Percentiles rank a stretch among this genome's conserved stretches.
Evolutionary conservation across 2,888 invertebrate species (phyloP).

Genomic region (Drosophila pseudotalamancana): DNA sequence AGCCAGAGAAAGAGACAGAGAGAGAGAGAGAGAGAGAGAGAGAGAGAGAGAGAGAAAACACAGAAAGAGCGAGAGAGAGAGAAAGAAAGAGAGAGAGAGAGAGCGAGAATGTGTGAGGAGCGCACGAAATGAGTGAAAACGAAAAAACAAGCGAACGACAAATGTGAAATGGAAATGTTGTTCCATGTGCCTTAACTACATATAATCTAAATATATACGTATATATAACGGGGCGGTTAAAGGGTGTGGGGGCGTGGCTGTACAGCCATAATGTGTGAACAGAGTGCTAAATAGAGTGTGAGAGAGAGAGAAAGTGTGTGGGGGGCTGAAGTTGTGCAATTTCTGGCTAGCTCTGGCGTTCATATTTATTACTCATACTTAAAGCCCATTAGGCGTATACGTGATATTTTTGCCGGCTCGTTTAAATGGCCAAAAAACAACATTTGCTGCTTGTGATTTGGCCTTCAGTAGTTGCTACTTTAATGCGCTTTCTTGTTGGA

Average conservation of each 20-base stretch:
- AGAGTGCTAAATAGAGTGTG: slow-evolving; percentile 4
- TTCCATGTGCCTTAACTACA: slow-evolving; percentile 55
- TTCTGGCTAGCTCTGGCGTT: slow-evolving; percentile 40
- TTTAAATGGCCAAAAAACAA: not conserved
- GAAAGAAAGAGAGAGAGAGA: slow-evolving; percentile 24
- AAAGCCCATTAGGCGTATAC: slow-evolving; percentile 71
- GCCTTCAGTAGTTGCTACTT: not conserved
- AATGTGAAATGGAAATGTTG: slow-evolving; percentile 64
- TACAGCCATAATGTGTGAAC: slow-evolving; percentile 22
- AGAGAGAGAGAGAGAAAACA: slow-evolving; percentile 16
- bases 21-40: not conserved
- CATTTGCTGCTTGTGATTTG: slow-evolving; percentile 18
- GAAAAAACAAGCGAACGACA: slow-evolving; percentile 45
- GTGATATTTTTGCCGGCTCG: slow-evolving; percentile 49
- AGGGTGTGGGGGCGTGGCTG: slow-evolving; percentile 6
- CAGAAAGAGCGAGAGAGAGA: slow-evolving; percentile 6
- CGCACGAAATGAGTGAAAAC: slow-evolving; percentile 69
- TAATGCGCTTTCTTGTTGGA: too few species aligned
- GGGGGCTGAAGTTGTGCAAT: slow-evolving; percentile 46
- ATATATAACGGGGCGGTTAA: not conserved
- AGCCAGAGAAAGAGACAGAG: slow-evolving; percentile 14
- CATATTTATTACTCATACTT: slow-evolving; percentile 38
- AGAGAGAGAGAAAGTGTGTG: slow-evolving; percentile 17
- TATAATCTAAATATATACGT: too few species aligned
- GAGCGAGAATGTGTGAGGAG: slow-evolving; percentile 62